Conservation (phyloP, 2,888 invertebrate species). For the Phoenoteleia sp. region DNA sequence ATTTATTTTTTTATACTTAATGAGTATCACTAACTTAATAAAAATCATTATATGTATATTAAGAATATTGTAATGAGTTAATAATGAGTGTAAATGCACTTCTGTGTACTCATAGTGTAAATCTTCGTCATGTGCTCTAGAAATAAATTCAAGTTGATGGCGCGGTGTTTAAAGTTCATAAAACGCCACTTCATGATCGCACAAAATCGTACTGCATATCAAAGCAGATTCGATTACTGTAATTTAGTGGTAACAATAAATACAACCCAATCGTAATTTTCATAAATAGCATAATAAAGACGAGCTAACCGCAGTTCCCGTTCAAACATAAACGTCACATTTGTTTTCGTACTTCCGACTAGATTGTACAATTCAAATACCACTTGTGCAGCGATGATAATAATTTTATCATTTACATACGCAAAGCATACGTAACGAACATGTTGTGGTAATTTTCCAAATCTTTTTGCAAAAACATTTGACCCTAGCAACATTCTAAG, state of each 20-base stretch:
- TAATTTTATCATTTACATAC: constrained; percentile 40
- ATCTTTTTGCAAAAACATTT: background rate
- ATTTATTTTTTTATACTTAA: no score
- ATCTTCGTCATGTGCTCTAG: no score
- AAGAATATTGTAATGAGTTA: constrained; percentile 61
- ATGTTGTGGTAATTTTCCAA: background rate
- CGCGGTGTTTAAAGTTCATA: no score
- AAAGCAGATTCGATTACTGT: background rate
- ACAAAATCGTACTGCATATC: constrained; percentile 4
- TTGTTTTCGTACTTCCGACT: constrained; percentile 40
- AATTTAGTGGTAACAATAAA: constrained; percentile 50
- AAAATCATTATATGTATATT: no score
- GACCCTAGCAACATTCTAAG: no score
- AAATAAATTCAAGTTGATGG: no score
- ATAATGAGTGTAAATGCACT: constrained; percentile 40
- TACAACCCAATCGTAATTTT: constrained; percentile 58
- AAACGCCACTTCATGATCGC: background rate
- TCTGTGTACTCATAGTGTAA: no score
- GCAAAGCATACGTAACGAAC: background rate
- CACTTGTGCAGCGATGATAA: constrained; percentile 24
- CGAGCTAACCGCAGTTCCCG: constrained; percentile 24
- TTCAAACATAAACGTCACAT: constrained; percentile 42
- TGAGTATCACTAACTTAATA: no score
- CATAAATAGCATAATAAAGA: constrained; percentile 62
- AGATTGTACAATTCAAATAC: constrained; percentile 35